phyloP scores from a whole-genome alignment of 2,797 vertebrate genomes.

The Tragelaphus eurycerus region DNA sequence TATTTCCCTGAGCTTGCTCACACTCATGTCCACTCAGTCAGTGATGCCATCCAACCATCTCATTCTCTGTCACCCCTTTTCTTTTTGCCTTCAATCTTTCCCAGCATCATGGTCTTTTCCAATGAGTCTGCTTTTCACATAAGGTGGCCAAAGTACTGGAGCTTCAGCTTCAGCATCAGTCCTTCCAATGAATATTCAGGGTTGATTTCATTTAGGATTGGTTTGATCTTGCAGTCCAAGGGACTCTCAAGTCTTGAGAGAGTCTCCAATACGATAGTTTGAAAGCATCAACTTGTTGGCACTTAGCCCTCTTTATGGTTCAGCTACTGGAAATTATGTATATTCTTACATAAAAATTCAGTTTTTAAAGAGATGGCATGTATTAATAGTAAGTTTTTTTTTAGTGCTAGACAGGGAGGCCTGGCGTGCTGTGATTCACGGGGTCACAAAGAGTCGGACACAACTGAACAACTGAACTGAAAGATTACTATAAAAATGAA shows the following conservation, averaged over 20 bases:
- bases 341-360: not conserved
- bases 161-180: not conserved
- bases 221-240: not conserved
- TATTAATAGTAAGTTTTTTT: not conserved
- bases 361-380: not conserved
- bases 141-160: not conserved
- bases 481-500: not conserved
- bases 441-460: no score
- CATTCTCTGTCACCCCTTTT: not conserved
- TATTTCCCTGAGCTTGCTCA: not conserved
- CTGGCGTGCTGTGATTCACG: no score
- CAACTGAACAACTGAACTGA: not conserved
- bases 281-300: not conserved
- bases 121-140: not conserved
- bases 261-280: not conserved
- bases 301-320: not conserved
- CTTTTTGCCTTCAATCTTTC: not conserved
- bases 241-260: not conserved
- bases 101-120: not conserved
- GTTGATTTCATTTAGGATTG: not conserved
- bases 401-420: not conserved
- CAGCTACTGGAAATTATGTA: not conserved
- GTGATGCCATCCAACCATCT: not conserved
- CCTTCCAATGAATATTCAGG: not conserved
- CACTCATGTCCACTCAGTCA: not conserved